These are phyloP conservation scores for Drosophila yooni DNA, from an alignment of 2,888 invertebrate genomes.

Conservation along the genomic window DNA sequence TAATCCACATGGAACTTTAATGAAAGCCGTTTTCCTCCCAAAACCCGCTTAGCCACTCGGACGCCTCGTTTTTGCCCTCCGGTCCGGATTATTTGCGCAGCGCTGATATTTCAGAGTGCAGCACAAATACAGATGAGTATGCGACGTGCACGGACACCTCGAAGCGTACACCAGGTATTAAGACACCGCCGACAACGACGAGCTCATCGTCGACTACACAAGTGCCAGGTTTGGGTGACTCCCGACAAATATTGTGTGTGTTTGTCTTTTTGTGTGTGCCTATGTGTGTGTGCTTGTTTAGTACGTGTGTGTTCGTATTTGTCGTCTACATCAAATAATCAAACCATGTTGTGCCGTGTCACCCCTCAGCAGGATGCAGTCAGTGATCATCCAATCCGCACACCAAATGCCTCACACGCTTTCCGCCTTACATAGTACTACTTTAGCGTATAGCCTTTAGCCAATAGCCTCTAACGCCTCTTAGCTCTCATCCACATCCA, in stretches of 20 bases:
- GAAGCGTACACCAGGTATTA: conserved; percentile 87
- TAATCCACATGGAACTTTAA: not conserved
- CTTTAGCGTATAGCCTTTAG: conserved; percentile 30
- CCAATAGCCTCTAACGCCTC: conserved; percentile 35
- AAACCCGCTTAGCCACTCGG: conserved; percentile 58
- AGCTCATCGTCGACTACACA: conserved; percentile 85
- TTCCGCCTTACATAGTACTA: conserved; percentile 22
- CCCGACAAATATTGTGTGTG: conserved; percentile 42
- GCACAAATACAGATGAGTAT: conserved; percentile 93
- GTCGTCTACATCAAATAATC: conserved; percentile 18
- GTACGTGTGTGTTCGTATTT: conserved; percentile 36
- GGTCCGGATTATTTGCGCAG: conserved; percentile 86
- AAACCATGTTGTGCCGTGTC: conserved; percentile 38
- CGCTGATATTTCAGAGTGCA: conserved; percentile 93
- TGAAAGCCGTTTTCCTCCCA: not conserved
- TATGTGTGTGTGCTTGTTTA: conserved; percentile 28
- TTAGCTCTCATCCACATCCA: conserved; percentile 59
- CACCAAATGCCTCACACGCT: conserved; percentile 32
- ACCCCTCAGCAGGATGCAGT: conserved; percentile 28
- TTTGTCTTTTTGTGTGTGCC: conserved; percentile 36
- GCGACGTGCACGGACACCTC: conserved; percentile 93
- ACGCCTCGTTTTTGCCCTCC: conserved; percentile 58
- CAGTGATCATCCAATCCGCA: conserved; percentile 28
- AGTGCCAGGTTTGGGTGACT: conserved; percentile 85
- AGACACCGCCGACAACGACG: conserved; percentile 85